phyloP scores from a whole-genome alignment of 2,888 invertebrate genomes.

The Apodemia zela region DNA sequence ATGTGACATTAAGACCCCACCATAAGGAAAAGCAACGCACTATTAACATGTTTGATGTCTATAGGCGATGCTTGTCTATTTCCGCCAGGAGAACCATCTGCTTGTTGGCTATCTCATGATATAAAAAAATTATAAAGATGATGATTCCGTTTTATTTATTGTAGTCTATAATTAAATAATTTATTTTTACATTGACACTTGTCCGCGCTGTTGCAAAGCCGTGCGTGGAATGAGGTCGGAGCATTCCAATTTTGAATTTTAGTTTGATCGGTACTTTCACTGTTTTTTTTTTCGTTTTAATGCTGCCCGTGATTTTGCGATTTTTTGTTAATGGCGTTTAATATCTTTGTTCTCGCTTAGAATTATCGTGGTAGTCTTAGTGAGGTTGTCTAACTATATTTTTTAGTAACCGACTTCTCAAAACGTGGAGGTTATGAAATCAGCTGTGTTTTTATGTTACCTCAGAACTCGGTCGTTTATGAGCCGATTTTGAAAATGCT shows the following conservation, averaged over 20 bases:
- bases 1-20: too few relatives aligned
- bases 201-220: slow-evolving; percentile 57
- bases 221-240: slow-evolving; percentile 65
- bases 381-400: too few relatives aligned
- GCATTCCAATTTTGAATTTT: slow-evolving; percentile 74
- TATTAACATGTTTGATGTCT: too few relatives aligned
- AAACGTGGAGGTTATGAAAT: too few relatives aligned
- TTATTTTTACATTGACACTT: slow-evolving; percentile 57
- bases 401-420: too few relatives aligned
- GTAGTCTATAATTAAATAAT: slow-evolving; percentile 48
- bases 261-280: slow-evolving; percentile 64
- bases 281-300: slow-evolving; percentile 38
- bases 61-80: too few relatives aligned
- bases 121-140: background rate
- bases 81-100: too few relatives aligned
- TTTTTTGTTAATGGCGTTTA: slow-evolving; percentile 23
- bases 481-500: too few relatives aligned
- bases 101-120: too few relatives aligned
- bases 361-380: background rate
- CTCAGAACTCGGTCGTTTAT: too few relatives aligned
- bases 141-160: slow-evolving; percentile 27
- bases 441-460: too few relatives aligned
- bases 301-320: slow-evolving; percentile 23
- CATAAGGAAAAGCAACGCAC: too few relatives aligned
- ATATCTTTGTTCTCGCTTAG: background rate